Percentiles rank a stretch among this genome's conserved stretches.
Conservation (phyloP, 2,888 invertebrate genomes). For the Pyrrhosoma nymphula region DNA sequence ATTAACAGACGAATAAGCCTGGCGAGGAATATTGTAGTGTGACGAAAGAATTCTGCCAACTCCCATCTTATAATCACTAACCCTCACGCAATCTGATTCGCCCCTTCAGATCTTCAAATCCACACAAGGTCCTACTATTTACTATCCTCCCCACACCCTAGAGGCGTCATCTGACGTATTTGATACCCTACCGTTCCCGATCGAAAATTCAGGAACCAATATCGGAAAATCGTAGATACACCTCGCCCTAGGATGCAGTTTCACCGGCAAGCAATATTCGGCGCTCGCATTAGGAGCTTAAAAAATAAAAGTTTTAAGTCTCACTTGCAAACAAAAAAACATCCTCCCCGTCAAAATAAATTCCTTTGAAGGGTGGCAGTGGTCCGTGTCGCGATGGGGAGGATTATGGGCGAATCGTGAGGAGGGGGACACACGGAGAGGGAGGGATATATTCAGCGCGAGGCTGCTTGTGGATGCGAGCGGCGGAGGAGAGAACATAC, state of each 20-base stretch:
- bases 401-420: not conserved
- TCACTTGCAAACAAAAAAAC: not conserved
- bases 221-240: not conserved
- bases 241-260: too few species aligned
- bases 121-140: too few species aligned
- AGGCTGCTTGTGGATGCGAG: slow-evolving; percentile 32
- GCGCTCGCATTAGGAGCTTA: not conserved
- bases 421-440: not conserved
- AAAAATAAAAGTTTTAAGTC: not conserved
- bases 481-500: slow-evolving; percentile 57
- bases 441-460: not conserved
- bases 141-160: too few species aligned
- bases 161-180: too few species aligned
- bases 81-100: too few species aligned
- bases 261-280: not conserved
- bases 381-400: not conserved
- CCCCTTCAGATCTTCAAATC: too few species aligned
- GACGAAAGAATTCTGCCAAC: too few species aligned
- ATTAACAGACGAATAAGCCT: too few species aligned
- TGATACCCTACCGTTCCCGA: too few species aligned
- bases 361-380: not conserved
- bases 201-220: too few species aligned
- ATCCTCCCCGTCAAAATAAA: not conserved
- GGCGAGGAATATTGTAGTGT: too few species aligned
- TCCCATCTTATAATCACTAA: too few species aligned